These are phyloP conservation scores for Staurois parvus DNA, from an alignment of 2,797 vertebrate genomes.

Conservation along the genomic window DNA sequence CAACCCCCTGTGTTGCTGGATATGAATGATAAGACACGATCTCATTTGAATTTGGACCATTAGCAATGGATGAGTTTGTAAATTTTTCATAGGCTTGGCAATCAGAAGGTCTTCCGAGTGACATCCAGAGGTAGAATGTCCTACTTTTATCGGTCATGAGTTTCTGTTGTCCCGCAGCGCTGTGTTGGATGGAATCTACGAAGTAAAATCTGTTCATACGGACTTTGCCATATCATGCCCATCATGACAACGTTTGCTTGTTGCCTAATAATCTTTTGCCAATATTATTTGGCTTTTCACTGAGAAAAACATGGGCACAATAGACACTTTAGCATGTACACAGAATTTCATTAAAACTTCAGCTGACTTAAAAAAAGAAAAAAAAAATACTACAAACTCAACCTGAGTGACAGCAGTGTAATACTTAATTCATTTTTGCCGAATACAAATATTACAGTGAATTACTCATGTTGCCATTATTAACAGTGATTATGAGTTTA, in stretches of 20 bases:
- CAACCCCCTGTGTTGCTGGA: constrained; percentile 18
- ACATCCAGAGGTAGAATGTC: constrained; percentile 67
- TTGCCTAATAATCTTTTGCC: constrained; percentile 53
- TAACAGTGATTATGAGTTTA: constrained; percentile 55
- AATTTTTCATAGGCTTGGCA: constrained; percentile 66
- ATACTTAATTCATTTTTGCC: constrained; percentile 22
- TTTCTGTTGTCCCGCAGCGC: constrained; percentile 57
- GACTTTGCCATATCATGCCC: constrained; percentile 19
- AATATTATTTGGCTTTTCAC: constrained; percentile 59
- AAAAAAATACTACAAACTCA: neutral
- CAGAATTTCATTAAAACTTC: constrained; percentile 39
- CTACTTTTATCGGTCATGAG: constrained; percentile 66
- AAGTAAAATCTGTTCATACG: constrained; percentile 65
- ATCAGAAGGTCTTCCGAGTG: constrained; percentile 38
- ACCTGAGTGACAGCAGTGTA: constrained; percentile 5
- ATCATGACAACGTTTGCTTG: constrained; percentile 57
- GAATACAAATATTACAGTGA: constrained; percentile 26
- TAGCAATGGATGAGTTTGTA: constrained; percentile 63
- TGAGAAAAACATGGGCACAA: constrained; percentile 18
- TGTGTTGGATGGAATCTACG: constrained; percentile 64
- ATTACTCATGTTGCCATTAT: constrained; percentile 23
- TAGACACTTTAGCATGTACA: constrained; percentile 4
- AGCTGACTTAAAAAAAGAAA: constrained; percentile 9
- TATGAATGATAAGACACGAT: constrained; percentile 39
- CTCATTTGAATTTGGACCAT: constrained; percentile 35